Percentiles rank a stretch among this genome's conserved stretches.
Conservation (phyloP, 2,797 vertebrate genomes). For the Pseudochirops cupreus region DNA sequence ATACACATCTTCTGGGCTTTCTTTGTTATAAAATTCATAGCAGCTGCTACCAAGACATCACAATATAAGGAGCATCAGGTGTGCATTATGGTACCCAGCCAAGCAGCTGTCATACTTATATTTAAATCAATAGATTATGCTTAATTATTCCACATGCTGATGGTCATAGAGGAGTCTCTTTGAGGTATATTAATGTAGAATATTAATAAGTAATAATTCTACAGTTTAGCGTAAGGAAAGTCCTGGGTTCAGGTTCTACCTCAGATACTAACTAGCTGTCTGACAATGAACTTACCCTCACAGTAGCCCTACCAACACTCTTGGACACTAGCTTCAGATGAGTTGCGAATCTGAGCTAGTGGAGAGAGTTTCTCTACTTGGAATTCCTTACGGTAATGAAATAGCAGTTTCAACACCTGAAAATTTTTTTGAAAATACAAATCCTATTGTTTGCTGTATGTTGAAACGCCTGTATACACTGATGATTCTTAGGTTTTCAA, state of each 20-base stretch:
- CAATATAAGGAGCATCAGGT: slow-evolving; percentile 62
- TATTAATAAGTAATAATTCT: too few relatives aligned
- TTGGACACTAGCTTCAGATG: not conserved
- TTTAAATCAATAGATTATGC: slow-evolving; percentile 44
- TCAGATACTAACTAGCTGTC: not conserved
- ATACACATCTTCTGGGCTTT: slow-evolving; percentile 35
- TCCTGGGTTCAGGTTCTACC: not conserved
- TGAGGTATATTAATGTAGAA: too few relatives aligned
- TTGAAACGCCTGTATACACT: not conserved
- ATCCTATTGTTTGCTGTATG: not conserved
- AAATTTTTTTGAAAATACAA: not conserved
- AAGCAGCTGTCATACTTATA: slow-evolving; percentile 57
- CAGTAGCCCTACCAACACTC: not conserved
- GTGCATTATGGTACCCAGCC: slow-evolving; percentile 65
- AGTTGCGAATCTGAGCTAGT: not conserved
- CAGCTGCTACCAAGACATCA: slow-evolving; percentile 57
- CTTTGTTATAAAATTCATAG: slow-evolving; percentile 65
- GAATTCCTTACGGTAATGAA: not conserved
- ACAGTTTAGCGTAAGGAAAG: not conserved
- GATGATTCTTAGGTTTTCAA: slow-evolving; percentile 19
- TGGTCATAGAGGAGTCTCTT: not conserved
- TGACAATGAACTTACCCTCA: not conserved
- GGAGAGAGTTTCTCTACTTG: not conserved
- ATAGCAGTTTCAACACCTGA: not conserved
- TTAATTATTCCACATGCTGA: slow-evolving; percentile 5